phyloP scores from a whole-genome alignment of 2,888 invertebrate genomes.

The Eurytoma adleriae region DNA sequence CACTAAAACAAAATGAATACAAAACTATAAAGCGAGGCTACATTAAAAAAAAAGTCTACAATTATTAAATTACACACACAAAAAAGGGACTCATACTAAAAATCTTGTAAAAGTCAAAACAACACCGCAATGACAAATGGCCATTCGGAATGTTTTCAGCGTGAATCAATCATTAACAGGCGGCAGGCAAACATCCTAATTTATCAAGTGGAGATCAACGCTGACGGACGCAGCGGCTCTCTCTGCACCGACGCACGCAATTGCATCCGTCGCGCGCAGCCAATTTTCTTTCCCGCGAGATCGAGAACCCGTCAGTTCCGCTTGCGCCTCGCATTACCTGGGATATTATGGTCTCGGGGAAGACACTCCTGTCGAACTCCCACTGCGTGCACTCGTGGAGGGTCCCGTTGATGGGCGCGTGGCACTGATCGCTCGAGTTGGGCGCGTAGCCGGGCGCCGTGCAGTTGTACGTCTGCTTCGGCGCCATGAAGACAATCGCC shows the following conservation, averaged over 20 bases:
- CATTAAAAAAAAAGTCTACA: conserved; percentile 14
- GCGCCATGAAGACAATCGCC: conserved; percentile 87
- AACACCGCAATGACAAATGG: no score
- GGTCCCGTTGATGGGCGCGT: conserved; percentile 75
- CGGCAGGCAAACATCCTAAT: no score
- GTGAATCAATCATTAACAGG: no score
- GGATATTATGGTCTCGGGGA: conserved; percentile 84
- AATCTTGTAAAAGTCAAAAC: not conserved
- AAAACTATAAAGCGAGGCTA: conserved; percentile 30
- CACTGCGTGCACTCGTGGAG: conserved; percentile 78
- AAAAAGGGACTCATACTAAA: conserved; percentile 9
- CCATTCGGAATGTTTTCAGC: no score
- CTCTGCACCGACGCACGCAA: not conserved
- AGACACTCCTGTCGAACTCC: conserved; percentile 81
- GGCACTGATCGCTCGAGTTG: conserved; percentile 67
- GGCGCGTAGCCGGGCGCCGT: conserved; percentile 68
- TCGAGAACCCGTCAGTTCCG: not conserved
- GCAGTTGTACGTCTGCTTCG: conserved; percentile 81
- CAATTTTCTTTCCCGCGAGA: not conserved
- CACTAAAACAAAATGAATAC: conserved; percentile 77
- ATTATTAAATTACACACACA: not conserved
- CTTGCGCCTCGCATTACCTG: conserved; percentile 69
- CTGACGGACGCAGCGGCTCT: not conserved
- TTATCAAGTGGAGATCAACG: no score
- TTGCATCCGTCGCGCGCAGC: not conserved